Evolutionary conservation across 2,888 invertebrate species (phyloP).

Genomic region (Caenorhabditis japonica): DNA sequence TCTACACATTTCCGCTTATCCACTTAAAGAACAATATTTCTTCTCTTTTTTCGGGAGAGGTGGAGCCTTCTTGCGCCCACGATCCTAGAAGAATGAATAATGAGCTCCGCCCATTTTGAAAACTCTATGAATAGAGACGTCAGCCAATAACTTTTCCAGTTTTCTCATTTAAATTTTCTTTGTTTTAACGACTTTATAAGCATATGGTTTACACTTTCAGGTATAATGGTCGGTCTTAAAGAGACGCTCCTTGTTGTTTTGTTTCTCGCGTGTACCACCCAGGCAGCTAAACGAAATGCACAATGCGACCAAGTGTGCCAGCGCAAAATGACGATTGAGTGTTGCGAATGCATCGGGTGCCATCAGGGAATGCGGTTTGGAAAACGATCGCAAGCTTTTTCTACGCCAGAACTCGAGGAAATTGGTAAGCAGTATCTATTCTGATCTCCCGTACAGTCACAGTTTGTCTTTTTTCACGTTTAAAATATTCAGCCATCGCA

Average conservation of each 20-base stretch:
- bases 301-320: conserved; percentile 56
- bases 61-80: neutral
- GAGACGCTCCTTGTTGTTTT: conserved; percentile 5
- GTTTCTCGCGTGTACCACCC: conserved; percentile 10
- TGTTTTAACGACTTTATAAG: neutral
- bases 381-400: conserved; percentile 37
- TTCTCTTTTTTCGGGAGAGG: too few relatives aligned
- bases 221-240: conserved; percentile 36
- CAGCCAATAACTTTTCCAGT: neutral
- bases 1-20: too few relatives aligned
- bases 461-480: conserved; percentile 6
- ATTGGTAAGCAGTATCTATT: neutral
- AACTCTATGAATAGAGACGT: conserved; percentile 6
- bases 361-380: conserved; percentile 59
- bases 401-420: conserved; percentile 26
- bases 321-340: conserved; percentile 58
- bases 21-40: too few relatives aligned
- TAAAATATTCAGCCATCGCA: conserved; percentile 4
- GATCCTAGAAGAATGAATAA: conserved; percentile 32
- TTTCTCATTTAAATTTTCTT: neutral
- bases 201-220: neutral
- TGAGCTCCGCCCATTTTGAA: conserved; percentile 19
- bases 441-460: neutral
- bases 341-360: conserved; percentile 60
- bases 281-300: conserved; percentile 45